phyloP scores from a whole-genome alignment of 2,797 vertebrate species.

The Octomys mimax region DNA sequence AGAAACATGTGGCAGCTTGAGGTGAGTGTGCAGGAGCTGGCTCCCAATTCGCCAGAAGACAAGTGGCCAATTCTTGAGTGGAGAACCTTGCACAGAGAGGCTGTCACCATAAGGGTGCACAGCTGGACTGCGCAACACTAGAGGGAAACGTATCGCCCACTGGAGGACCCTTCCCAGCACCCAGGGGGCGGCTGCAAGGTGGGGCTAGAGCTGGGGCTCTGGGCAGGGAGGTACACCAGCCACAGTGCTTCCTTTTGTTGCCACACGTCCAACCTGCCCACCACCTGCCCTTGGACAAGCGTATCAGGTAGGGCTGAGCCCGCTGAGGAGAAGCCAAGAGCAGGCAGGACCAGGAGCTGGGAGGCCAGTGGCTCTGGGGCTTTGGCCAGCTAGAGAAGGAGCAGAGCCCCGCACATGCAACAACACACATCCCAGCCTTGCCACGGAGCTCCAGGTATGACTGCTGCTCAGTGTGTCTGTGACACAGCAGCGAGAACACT shows the following conservation, averaged over 20 bases:
- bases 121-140: not conserved
- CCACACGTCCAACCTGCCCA: not conserved
- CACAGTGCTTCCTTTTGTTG: not conserved
- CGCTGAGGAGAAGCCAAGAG: not conserved
- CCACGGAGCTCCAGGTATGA: not conserved
- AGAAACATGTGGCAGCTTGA: not conserved
- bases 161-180: not conserved
- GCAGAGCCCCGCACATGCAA: not conserved
- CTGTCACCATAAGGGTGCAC: fast-evolving
- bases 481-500: not conserved
- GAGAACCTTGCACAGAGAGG: not conserved
- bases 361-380: not conserved
- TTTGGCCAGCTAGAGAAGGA: not conserved
- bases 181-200: too few species aligned
- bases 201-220: not conserved
- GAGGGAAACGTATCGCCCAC: not conserved
- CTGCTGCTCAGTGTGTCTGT: not conserved
- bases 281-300: not conserved
- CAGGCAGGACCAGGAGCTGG: not conserved
- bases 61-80: not conserved
- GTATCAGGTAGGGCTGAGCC: not conserved
- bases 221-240: not conserved
- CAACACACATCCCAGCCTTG: not conserved
- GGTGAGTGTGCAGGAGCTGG: not conserved
- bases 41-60: not conserved